Evolutionary conservation across 35 echinoderm and acorn worm species (phyloP).

Genomic region (Apostichopus parvimensis): DNA sequence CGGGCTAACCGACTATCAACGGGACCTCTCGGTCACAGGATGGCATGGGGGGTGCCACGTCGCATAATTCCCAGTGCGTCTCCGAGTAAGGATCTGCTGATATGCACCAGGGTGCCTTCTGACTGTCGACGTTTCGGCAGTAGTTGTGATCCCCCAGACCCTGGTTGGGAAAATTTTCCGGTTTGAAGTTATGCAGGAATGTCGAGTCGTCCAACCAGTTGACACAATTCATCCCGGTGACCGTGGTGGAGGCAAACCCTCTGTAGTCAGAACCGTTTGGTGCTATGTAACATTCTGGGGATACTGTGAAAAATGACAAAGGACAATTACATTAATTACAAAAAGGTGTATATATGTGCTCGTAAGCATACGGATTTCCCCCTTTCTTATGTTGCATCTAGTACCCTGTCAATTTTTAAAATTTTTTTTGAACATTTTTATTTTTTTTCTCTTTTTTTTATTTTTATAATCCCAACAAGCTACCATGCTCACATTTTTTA

Average conservation of each 20-base stretch:
- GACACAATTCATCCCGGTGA: slow-evolving; percentile 18
- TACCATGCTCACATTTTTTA: too few relatives aligned
- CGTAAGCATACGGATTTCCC: too few relatives aligned
- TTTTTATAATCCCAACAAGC: too few relatives aligned
- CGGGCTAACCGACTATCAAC: background rate
- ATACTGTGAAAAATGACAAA: background rate
- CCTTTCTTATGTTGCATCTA: too few relatives aligned
- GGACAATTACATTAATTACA: too few relatives aligned
- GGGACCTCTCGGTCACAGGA: slow-evolving; percentile 40
- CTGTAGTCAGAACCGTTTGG: slow-evolving; percentile 48
- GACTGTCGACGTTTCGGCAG: slow-evolving; percentile 45
- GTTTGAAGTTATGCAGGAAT: slow-evolving; percentile 13
- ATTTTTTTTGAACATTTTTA: too few relatives aligned
- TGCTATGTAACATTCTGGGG: slow-evolving; percentile 46
- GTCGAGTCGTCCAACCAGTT: slow-evolving; percentile 34
- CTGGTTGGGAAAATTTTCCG: slow-evolving; percentile 18
- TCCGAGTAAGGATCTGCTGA: slow-evolving; percentile 11
- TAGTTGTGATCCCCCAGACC: slow-evolving; percentile 74
- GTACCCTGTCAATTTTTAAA: too few relatives aligned
- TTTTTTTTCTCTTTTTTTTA: too few relatives aligned
- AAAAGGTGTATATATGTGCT: too few relatives aligned
- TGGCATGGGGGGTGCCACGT: slow-evolving; percentile 26
- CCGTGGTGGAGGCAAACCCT: slow-evolving; percentile 36
- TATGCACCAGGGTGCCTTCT: slow-evolving; percentile 45
- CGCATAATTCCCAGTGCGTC: slow-evolving; percentile 25